Conservation (phyloP, 2,797 vertebrate species). For the Lepilemur ruficaudatus region DNA sequence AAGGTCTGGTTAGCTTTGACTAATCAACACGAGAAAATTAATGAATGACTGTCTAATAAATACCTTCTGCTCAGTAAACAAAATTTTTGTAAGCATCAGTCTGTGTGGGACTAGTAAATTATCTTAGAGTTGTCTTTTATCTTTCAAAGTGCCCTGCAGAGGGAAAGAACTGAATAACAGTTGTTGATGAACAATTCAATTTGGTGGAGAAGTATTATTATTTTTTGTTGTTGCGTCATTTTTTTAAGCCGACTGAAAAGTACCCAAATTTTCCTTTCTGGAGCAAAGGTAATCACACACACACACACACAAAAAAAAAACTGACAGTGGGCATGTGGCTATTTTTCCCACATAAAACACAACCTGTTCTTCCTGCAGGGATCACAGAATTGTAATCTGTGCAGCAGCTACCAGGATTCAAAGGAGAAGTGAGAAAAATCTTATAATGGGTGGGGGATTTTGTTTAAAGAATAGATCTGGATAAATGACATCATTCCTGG, state of each 20-base stretch:
- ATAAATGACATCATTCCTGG: constrained; percentile 69
- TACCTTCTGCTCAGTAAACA: background rate
- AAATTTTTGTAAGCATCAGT: background rate
- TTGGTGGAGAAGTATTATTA: background rate
- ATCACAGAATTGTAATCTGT: constrained; percentile 39
- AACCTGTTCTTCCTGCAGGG: constrained; percentile 6
- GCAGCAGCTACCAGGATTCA: constrained; percentile 24
- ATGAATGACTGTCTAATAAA: background rate
- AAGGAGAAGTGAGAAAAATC: constrained; percentile 37
- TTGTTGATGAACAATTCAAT: background rate
- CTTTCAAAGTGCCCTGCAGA: background rate
- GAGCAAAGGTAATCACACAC: constrained; percentile 14
- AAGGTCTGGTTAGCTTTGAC: background rate
- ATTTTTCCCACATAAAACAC: constrained; percentile 38
- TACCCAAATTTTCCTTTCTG: background rate
- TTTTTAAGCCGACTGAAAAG: background rate
- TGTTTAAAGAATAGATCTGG: constrained; percentile 57
- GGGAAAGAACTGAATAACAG: background rate
- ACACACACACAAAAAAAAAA: background rate
- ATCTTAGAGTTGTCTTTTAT: background rate
- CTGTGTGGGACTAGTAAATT: background rate
- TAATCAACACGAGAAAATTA: constrained; percentile 9
- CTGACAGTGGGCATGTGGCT: background rate
- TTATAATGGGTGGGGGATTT: constrained; percentile 38
- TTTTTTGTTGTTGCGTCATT: background rate